phyloP scores from a whole-genome alignment of 2,113 vertebrate genomes.

The Malurus cyaneus region DNA sequence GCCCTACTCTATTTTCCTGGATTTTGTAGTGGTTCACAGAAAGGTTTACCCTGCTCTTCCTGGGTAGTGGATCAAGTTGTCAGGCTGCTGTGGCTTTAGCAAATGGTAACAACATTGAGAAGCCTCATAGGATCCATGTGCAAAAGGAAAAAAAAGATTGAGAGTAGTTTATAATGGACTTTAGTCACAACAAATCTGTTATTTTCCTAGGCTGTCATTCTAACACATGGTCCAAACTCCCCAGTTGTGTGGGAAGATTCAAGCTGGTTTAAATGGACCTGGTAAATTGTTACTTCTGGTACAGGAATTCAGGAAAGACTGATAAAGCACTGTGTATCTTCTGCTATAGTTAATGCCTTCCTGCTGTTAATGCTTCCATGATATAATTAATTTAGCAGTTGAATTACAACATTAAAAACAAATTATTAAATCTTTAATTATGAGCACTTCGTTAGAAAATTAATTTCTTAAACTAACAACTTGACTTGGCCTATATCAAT shows the following conservation, averaged over 20 bases:
- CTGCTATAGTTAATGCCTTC: background rate
- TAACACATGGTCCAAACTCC: background rate
- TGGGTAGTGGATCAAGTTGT: background rate
- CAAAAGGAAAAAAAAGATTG: background rate
- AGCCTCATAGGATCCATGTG: background rate
- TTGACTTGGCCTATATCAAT: constrained; percentile 1
- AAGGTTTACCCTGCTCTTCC: background rate
- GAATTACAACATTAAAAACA: constrained; percentile 2
- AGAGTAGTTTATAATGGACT: background rate
- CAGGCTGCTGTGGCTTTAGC: background rate
- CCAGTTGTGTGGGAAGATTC: background rate
- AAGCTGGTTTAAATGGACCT: background rate
- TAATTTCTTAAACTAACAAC: constrained; percentile 34
- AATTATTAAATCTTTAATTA: constrained; percentile 51
- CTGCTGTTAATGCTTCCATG: background rate
- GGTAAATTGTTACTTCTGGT: background rate
- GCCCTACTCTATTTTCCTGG: background rate
- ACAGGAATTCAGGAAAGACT: background rate
- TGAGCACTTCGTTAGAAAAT: background rate
- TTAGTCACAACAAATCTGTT: background rate
- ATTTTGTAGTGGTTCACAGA: background rate
- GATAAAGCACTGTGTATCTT: background rate
- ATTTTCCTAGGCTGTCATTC: background rate
- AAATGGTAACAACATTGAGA: background rate
- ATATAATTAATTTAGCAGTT: constrained; percentile 9